Evolutionary conservation across 2,888 invertebrate species (phyloP).

Genomic region (Eurytoma californica): DNA sequence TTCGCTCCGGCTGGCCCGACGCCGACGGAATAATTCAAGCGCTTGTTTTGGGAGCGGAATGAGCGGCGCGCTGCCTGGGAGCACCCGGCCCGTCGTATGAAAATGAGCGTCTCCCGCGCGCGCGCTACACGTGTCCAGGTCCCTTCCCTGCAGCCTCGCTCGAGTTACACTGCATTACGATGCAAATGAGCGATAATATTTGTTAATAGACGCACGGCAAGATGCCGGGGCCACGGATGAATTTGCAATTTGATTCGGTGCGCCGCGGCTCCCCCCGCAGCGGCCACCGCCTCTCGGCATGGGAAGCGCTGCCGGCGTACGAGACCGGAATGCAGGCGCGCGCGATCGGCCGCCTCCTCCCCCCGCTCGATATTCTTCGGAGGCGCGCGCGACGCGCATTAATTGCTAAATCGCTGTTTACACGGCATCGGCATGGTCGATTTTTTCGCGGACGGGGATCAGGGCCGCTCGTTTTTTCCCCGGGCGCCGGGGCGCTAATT

Average conservation of each 20-base stretch:
- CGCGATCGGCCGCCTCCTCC: no score
- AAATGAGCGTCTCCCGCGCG: slow-evolving; percentile 43
- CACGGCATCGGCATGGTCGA: no score
- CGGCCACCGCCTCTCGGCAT: background rate
- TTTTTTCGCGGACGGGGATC: no score
- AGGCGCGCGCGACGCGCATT: no score
- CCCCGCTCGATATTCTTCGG: no score
- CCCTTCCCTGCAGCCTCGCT: background rate
- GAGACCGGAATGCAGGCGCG: no score
- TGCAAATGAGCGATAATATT: slow-evolving; percentile 57
- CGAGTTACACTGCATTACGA: slow-evolving; percentile 50
- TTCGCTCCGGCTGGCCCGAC: slow-evolving; percentile 45
- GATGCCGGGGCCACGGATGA: slow-evolving; percentile 33
- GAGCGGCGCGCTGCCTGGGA: slow-evolving; percentile 23
- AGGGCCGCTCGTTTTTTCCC: no score
- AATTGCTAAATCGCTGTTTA: no score
- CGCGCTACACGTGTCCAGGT: slow-evolving; percentile 45
- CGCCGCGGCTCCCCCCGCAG: background rate
- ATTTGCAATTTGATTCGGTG: slow-evolving; percentile 47
- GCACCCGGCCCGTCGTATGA: slow-evolving; percentile 31
- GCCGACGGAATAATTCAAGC: slow-evolving; percentile 56
- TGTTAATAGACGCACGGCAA: slow-evolving; percentile 54
- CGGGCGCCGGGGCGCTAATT: no score
- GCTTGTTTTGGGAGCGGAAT: slow-evolving; percentile 50
- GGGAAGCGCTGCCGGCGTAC: background rate